phyloP scores from a whole-genome alignment of 2,888 invertebrate species.

The Amphipyra tragopoginis region DNA sequence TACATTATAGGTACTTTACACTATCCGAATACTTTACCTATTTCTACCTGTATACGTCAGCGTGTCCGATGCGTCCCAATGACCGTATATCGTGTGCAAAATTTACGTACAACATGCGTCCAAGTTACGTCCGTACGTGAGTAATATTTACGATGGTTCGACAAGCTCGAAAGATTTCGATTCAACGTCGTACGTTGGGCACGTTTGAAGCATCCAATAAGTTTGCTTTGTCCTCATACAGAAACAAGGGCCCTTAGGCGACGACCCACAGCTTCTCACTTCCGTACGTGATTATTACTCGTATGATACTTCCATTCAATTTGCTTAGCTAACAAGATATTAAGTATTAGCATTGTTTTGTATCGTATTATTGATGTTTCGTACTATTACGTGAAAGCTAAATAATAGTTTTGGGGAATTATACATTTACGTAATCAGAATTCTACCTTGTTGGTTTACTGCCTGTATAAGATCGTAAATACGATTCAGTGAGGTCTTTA shows the following conservation, averaged over 20 bases:
- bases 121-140: constrained; percentile 26
- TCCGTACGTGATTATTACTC: constrained; percentile 63
- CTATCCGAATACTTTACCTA: too few species aligned
- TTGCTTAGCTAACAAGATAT: constrained; percentile 22
- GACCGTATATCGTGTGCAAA: constrained; percentile 9
- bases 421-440: constrained; percentile 30
- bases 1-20: too few species aligned
- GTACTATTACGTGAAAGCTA: too few species aligned
- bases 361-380: too few species aligned
- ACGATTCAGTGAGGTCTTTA: constrained; percentile 32
- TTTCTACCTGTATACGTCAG: constrained; percentile 11
- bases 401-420: too few species aligned
- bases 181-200: constrained; percentile 19
- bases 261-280: constrained; percentile 53
- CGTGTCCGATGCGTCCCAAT: constrained; percentile 19
- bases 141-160: constrained; percentile 51
- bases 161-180: constrained; percentile 32
- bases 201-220: constrained; percentile 51
- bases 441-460: constrained; percentile 34
- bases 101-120: constrained; percentile 31
- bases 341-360: not conserved
- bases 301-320: constrained; percentile 63
- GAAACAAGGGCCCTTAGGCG: constrained; percentile 41
- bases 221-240: constrained; percentile 41
- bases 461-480: constrained; percentile 36